A percentile compares a stretch with the other conserved stretches of the same genome.
phyloP scores from a whole-genome alignment of 2,113 vertebrate genomes.

The Athene noctua region DNA sequence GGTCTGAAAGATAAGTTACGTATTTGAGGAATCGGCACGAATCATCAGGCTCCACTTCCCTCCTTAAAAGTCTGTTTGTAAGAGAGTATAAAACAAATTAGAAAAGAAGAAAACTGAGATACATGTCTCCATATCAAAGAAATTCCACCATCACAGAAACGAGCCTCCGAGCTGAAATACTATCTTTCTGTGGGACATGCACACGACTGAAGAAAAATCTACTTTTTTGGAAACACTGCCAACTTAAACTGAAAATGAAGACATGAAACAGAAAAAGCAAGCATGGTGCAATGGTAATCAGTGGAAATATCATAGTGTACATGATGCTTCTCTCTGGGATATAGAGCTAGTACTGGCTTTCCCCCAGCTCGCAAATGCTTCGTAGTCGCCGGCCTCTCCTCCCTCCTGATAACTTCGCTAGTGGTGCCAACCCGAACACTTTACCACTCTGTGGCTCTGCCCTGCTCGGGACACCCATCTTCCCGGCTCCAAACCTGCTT shows the following conservation, averaged over 20 bases:
- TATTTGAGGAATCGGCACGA: not conserved
- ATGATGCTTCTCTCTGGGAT: not conserved
- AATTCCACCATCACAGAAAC: not conserved
- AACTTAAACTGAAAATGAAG: not conserved
- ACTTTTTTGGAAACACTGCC: not conserved
- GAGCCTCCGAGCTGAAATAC: not conserved
- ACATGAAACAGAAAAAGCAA: not conserved
- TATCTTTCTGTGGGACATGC: not conserved
- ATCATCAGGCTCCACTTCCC: not conserved
- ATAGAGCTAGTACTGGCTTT: not conserved
- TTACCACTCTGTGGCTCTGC: rapidly evolving
- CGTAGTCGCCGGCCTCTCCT: not conserved
- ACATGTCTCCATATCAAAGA: not conserved
- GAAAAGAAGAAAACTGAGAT: not conserved
- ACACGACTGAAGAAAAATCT: not conserved
- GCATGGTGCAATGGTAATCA: not conserved
- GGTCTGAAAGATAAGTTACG: conserved; percentile 75
- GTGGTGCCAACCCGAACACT: not conserved
- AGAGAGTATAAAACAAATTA: not conserved
- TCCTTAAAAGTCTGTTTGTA: not conserved
- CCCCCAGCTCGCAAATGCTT: not conserved
- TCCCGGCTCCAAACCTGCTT: not conserved
- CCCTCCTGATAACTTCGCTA: rapidly evolving
- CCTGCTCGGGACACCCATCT: not conserved
- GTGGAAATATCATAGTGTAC: not conserved